These are phyloP conservation scores for Hirtodrosophila histrioides DNA, from an alignment of 2,888 invertebrate species.

Conservation along the genomic window DNA sequence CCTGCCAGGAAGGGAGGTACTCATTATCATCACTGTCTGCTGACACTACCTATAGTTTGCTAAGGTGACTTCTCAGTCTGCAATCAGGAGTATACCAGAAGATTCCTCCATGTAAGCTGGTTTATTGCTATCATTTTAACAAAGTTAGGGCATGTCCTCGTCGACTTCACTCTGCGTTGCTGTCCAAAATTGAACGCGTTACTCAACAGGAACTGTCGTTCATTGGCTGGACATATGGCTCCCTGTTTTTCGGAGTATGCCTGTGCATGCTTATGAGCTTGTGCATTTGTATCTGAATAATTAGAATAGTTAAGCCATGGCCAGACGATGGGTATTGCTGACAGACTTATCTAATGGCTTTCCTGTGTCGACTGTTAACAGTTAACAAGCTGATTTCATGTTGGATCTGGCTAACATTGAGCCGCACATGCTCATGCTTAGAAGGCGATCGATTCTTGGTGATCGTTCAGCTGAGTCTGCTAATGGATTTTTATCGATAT, in stretches of 20 bases:
- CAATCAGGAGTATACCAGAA: too few relatives aligned
- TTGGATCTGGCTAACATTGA: constrained; percentile 25
- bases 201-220: constrained; percentile 52
- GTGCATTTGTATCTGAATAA: constrained; percentile 53
- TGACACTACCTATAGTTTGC: too few relatives aligned
- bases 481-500: too few relatives aligned
- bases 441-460: background rate
- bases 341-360: constrained; percentile 20
- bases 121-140: too few relatives aligned
- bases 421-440: background rate
- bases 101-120: too few relatives aligned
- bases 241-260: constrained; percentile 29
- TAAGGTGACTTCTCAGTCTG: too few relatives aligned
- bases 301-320: constrained; percentile 37
- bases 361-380: constrained; percentile 39
- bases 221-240: constrained; percentile 17
- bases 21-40: too few relatives aligned
- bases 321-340: constrained; percentile 25
- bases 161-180: background rate
- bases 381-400: constrained; percentile 42
- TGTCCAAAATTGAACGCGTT: constrained; percentile 61
- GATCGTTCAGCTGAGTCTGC: background rate
- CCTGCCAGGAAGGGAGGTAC: too few relatives aligned
- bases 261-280: constrained; percentile 57
- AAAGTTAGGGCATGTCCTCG: constrained; percentile 5